These are phyloP conservation scores for Euproctis similis DNA, from an alignment of 2,888 invertebrate species.

Conservation along the genomic window DNA sequence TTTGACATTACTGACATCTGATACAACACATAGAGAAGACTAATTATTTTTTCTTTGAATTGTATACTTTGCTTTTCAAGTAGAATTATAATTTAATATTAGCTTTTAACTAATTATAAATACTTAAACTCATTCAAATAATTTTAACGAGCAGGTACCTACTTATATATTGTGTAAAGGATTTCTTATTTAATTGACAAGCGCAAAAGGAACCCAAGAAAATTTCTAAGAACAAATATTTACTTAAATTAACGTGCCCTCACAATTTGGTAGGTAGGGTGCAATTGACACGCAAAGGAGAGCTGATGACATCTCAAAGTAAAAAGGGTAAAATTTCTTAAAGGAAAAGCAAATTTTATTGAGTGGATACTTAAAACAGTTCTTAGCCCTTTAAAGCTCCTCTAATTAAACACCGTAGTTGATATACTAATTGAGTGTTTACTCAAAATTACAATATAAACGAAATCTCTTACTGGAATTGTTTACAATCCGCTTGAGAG, in stretches of 20 bases:
- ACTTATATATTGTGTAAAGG: conserved; percentile 24
- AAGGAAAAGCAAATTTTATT: conserved; percentile 44
- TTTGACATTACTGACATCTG: no score
- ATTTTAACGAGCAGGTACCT: no score
- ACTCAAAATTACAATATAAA: conserved; percentile 22
- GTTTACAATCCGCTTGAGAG: conserved; percentile 10
- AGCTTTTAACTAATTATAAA: no score
- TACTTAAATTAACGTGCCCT: conserved; percentile 55
- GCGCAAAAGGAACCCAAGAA: conserved; percentile 38
- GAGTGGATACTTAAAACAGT: conserved; percentile 44
- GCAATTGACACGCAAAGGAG: conserved; percentile 64
- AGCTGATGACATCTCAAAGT: conserved; percentile 50
- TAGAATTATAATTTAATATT: no score
- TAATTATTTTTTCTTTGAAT: no score
- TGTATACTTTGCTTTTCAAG: no score
- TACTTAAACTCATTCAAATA: no score
- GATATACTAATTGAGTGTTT: conserved; percentile 41
- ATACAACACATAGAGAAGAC: no score
- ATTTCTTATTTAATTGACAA: conserved; percentile 32
- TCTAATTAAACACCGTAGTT: conserved; percentile 52
- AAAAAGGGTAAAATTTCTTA: conserved; percentile 55
- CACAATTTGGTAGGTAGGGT: conserved; percentile 24
- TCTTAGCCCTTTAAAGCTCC: conserved; percentile 45
- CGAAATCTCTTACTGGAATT: conserved; percentile 13
- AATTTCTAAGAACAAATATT: conserved; percentile 64